Conservation (phyloP, 2,888 invertebrate species). For the Ophion ventricosus region DNA sequence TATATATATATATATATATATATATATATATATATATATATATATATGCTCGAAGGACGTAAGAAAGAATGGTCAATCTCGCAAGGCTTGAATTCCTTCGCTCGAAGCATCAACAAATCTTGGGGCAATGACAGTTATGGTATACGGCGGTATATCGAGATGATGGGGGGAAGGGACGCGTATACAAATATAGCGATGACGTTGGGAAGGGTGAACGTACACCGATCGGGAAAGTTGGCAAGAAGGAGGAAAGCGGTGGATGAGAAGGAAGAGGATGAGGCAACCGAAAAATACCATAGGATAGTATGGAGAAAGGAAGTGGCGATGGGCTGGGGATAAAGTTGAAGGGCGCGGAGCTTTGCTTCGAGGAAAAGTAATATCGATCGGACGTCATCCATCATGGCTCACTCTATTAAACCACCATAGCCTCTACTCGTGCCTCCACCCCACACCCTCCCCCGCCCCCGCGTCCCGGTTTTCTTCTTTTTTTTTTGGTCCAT, state of each 20-base stretch:
- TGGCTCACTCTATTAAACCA: conserved; percentile 79
- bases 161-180: conserved; percentile 33
- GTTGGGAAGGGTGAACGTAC: conserved; percentile 1
- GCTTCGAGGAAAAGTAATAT: conserved; percentile 74
- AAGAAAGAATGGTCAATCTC: conserved; percentile 66
- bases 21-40: neutral
- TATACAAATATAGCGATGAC: conserved; percentile 8
- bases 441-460: conserved; percentile 4
- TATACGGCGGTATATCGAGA: conserved; percentile 27
- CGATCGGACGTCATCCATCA: conserved; percentile 78
- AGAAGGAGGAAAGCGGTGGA: conserved; percentile 1
- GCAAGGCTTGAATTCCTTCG: conserved; percentile 56
- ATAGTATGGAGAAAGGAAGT: conserved; percentile 46
- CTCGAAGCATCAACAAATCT: conserved; percentile 65
- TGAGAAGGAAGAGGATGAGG: conserved; percentile 11
- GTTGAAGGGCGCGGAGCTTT: conserved; percentile 48
- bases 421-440: conserved; percentile 70
- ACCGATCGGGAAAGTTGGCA: conserved; percentile 47
- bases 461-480: conserved; percentile 34
- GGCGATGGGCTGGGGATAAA: conserved; percentile 20
- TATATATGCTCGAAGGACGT: neutral
- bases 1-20: neutral
- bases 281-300: conserved; percentile 55
- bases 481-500: conserved; percentile 64
- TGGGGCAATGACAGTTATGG: conserved; percentile 65